Base-by-base conservation (phyloP, 2,797 vertebrate genomes). In the Silurus aristotelis region DNA sequence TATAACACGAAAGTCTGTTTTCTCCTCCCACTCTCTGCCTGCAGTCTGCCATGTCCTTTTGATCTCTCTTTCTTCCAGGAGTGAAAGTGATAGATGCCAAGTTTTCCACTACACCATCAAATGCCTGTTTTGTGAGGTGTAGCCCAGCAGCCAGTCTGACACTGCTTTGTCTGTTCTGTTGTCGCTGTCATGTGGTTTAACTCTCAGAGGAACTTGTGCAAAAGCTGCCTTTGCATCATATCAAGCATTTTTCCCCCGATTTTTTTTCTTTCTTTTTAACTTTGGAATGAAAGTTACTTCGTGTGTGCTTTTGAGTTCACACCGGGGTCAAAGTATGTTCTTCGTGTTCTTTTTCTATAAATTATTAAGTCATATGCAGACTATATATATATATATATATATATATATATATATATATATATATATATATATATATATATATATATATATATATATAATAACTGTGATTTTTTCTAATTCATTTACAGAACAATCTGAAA, bases 61-160 rank as follows among this genome's bases (percentile, higher is more conserved):
- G 80, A 85, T 83, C 77, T 72, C 75, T 19, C 38, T 22, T 43
- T 83, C 80, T 83, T 52, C 71, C 48, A 52, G 48, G 48, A 60
- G 78, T 14, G 46, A 80, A 66, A 86, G 73, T 83, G 75, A 86
- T 73, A 83, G 75, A 80, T 75, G 58, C 58, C 56, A 66, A 87
- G 60, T 77, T 83, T 86, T 86, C 56, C 55, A n/a, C 64, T 71
- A 63, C 10, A 25, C 81, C 80, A 81, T 83, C 75, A 83, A 83
- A 79, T n/a, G 55, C 2, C 12, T 58, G 46, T 67, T 71, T 52
- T 52, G 48, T 70, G 72, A 83, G 80, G 38, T 71, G 19, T n/a
- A 85, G 66, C 66, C 43, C 43, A 46, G 56, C 25, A 79, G 55
- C 8, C 64, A n/a, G 52, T 67, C 80, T 61, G 6, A 66, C 63